A percentile compares a stretch with the other conserved stretches of the same genome.
phyloP scores from a whole-genome alignment of 1,140 invertebrate species.

The Brachionus calyciflorus region DNA sequence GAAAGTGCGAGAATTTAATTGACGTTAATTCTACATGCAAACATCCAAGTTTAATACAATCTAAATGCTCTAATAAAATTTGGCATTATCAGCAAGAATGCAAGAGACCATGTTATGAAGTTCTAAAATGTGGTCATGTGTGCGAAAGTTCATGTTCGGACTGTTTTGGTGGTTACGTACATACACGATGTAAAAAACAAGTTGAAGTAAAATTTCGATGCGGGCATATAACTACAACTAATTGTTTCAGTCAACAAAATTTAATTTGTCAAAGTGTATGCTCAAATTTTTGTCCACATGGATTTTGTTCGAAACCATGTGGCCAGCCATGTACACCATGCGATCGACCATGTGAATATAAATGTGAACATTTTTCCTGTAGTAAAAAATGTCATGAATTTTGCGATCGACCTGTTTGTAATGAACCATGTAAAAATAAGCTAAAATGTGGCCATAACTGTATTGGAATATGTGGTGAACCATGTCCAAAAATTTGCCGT shows the following conservation, averaged over 20 bases:
- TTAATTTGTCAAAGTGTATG: background rate
- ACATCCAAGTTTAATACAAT: background rate
- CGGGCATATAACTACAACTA: background rate
- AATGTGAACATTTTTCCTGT: conserved; percentile 65
- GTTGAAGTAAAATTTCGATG: background rate
- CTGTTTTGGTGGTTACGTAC: background rate
- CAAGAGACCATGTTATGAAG: conserved; percentile 52
- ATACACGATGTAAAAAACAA: background rate
- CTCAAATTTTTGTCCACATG: background rate
- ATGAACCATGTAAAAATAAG: conserved; percentile 50
- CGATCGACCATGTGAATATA: conserved; percentile 67
- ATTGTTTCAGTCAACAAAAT: background rate
- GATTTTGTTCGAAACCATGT: background rate
- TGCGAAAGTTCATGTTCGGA: background rate
- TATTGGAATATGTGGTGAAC: conserved; percentile 63
- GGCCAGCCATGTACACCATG: conserved; percentile 47
- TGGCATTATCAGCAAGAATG: background rate
- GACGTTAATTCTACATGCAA: background rate
- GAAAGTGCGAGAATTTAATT: background rate
- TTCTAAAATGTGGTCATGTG: background rate
- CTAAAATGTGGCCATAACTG: conserved; percentile 68
- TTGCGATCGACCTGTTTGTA: conserved; percentile 65
- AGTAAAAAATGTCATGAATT: conserved; percentile 64
- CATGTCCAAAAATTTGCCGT: conserved; percentile 58
- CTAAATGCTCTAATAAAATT: background rate